Percentiles rank a stretch among this genome's conserved stretches.
phyloP scores from a whole-genome alignment of 2,113 vertebrate species.

The Anarhynchus alexandrinus region DNA sequence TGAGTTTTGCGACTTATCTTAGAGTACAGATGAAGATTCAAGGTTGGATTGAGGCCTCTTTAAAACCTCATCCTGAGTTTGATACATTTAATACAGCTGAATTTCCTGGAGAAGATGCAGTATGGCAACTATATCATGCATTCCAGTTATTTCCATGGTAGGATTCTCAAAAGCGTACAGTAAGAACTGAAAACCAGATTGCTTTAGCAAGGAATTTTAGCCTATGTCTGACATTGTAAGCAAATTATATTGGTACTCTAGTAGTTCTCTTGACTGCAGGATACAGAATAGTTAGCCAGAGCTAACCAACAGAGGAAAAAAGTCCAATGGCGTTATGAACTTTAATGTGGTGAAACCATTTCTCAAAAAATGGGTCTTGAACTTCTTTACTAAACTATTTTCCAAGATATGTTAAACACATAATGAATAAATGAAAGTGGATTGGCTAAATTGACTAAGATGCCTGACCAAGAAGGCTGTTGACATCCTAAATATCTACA shows the following conservation, averaged over 20 bases:
- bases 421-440: background rate
- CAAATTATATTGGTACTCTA: background rate
- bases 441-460: background rate
- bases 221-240: background rate
- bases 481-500: background rate
- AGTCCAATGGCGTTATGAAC: background rate
- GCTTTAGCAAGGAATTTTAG: background rate
- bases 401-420: background rate
- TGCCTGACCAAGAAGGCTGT: background rate
- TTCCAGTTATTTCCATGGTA: background rate
- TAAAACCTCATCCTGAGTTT: background rate
- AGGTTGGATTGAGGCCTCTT: background rate
- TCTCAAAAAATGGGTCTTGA: background rate
- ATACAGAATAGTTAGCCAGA: background rate
- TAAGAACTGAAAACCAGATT: background rate
- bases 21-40: background rate
- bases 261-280: background rate
- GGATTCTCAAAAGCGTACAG: background rate
- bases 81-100: background rate
- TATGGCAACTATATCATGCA: background rate
- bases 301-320: background rate
- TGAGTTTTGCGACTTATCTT: background rate
- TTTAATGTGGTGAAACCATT: background rate
- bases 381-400: background rate
- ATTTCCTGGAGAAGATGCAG: background rate